Percentiles rank a stretch among this genome's conserved stretches.
Conservation (phyloP, 2,888 invertebrate species). For the Acholoe squamosa region DNA sequence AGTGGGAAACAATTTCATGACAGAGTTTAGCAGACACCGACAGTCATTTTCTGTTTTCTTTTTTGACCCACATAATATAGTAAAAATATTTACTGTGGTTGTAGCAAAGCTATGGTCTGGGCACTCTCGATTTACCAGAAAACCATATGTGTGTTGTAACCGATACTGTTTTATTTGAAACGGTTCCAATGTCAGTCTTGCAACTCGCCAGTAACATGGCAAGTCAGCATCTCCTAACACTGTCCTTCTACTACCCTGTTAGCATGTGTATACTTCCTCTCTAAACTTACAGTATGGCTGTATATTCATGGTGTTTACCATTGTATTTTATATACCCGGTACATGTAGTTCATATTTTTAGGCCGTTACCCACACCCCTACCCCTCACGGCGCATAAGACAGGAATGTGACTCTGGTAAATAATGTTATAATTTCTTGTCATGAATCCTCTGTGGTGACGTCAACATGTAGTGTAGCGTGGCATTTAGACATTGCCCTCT, state of each 20-base stretch:
- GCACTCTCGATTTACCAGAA: not conserved
- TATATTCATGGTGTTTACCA: slow-evolving; percentile 19
- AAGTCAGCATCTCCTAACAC: not conserved
- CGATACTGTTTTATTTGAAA: not conserved
- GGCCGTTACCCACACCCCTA: not conserved
- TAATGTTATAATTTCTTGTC: not conserved
- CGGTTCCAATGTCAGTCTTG: not conserved
- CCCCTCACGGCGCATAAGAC: not conserved
- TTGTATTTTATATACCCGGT: slow-evolving; percentile 25
- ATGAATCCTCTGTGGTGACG: slow-evolving; percentile 23
- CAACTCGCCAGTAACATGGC: not conserved
- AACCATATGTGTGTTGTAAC: not conserved
- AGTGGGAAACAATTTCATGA: not conserved
- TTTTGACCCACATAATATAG: not conserved
- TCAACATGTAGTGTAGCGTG: slow-evolving; percentile 38
- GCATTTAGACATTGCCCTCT: slow-evolving; percentile 8
- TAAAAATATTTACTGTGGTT: not conserved
- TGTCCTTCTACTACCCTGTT: slow-evolving; percentile 21
- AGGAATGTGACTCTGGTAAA: not conserved
- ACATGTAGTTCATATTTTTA: slow-evolving; percentile 15
- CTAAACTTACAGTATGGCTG: not conserved
- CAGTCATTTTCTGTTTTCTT: not conserved
- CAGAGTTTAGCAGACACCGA: not conserved
- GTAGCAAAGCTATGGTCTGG: slow-evolving; percentile 10
- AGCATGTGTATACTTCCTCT: slow-evolving; percentile 19